A percentile compares a stretch with the other conserved stretches of the same genome.
Evolutionary conservation across 2,797 vertebrate genomes (phyloP).

Genomic region (Melanotaenia pygmaea): DNA sequence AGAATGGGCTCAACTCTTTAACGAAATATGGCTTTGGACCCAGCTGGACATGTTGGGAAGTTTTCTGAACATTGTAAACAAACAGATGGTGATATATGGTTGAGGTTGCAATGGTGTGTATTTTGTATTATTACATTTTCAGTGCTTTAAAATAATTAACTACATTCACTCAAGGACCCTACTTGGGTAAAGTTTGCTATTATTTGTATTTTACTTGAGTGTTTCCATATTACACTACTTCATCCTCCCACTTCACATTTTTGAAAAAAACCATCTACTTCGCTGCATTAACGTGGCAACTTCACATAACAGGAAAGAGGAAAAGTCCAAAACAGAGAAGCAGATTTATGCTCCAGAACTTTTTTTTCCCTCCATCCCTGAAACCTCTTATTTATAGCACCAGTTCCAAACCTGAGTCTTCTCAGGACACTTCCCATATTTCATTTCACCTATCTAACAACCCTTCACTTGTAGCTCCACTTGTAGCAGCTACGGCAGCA

Average conservation of each 20-base stretch:
- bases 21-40: neutral
- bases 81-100: no score
- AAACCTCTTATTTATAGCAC: neutral
- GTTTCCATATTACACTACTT: neutral
- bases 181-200: neutral
- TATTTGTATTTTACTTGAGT: neutral
- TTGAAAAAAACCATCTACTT: neutral
- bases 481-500: neutral
- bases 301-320: neutral
- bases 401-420: neutral
- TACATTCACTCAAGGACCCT: neutral
- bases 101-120: neutral
- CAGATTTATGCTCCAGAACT: neutral
- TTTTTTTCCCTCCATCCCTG: neutral
- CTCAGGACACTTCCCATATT: neutral
- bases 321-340: neutral
- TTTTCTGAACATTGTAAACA: neutral
- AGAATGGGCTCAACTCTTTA: neutral
- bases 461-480: neutral
- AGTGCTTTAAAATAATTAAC: neutral
- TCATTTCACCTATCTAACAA: neutral
- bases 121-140: neutral
- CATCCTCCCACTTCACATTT: neutral
- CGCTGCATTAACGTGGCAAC: neutral
- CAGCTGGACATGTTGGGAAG: neutral